Percentiles rank a stretch among this genome's conserved stretches.
Evolutionary conservation across 2,797 vertebrate species (phyloP).

Genomic region (Brachyrhaphis roseni): DNA sequence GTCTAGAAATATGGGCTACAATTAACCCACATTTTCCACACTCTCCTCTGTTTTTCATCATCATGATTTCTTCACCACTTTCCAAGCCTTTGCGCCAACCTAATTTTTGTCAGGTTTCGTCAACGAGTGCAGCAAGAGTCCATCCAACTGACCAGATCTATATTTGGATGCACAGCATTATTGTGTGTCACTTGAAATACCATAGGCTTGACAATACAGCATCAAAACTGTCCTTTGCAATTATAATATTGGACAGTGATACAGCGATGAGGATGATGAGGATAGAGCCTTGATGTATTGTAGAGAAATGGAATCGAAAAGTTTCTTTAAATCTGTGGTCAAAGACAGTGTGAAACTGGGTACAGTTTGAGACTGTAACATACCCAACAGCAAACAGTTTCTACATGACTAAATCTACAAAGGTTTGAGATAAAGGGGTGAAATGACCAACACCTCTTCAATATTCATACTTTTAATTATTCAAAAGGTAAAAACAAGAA

Average conservation of each 20-base stretch:
- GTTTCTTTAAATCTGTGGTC: background rate
- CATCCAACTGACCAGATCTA: background rate
- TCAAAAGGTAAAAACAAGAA: background rate
- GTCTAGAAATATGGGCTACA: background rate
- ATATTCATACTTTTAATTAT: background rate
- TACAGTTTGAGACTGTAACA: background rate
- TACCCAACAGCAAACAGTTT: background rate
- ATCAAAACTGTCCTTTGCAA: background rate
- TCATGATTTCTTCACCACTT: background rate
- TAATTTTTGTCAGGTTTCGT: background rate
- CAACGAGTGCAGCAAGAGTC: background rate
- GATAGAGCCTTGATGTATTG: background rate
- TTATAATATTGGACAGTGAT: background rate
- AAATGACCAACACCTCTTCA: background rate
- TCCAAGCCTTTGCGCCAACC: background rate
- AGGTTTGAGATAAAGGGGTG: background rate
- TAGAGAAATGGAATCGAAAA: background rate
- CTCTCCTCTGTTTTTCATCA: background rate
- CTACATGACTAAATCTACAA: background rate
- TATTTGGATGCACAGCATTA: background rate
- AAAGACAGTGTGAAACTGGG: background rate
- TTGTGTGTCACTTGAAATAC: background rate
- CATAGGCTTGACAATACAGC: background rate
- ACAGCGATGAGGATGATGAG: background rate
- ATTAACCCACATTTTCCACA: background rate